A percentile compares a stretch with the other conserved stretches of the same genome.
Conservation (phyloP, 2,888 invertebrate species). For the Drosophila pseudotakahashii region DNA sequence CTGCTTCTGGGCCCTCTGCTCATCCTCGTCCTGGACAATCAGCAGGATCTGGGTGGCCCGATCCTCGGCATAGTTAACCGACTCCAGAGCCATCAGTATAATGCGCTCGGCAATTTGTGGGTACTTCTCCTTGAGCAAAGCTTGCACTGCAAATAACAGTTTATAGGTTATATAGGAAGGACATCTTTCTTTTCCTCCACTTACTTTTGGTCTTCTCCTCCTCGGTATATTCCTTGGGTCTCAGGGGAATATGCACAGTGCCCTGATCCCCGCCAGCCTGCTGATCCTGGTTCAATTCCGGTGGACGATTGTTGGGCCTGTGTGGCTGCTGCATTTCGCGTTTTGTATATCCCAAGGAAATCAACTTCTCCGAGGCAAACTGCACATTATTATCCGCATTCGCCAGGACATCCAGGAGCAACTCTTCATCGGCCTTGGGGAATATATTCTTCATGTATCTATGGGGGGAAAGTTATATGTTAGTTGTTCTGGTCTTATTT, state of each 20-base stretch:
- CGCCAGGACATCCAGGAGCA: constrained; percentile 92
- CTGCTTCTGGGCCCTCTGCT: constrained; percentile 77
- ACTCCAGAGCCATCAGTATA: constrained; percentile 93
- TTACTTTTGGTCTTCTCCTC: constrained; percentile 89
- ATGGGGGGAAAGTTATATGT: neutral
- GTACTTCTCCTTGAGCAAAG: constrained; percentile 89
- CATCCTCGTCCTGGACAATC: constrained; percentile 88
- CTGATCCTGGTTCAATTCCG: constrained; percentile 57
- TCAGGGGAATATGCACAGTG: constrained; percentile 81
- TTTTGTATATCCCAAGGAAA: constrained; percentile 92
- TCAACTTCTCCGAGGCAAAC: constrained; percentile 92
- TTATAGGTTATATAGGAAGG: neutral
- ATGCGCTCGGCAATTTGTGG: constrained; percentile 91
- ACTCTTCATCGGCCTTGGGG: constrained; percentile 94
- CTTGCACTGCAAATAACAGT: constrained; percentile 86
- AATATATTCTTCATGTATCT: constrained; percentile 96
- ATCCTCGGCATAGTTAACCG: constrained; percentile 93
- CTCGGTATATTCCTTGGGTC: constrained; percentile 88
- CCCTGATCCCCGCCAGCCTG: constrained; percentile 61
- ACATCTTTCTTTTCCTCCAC: neutral
- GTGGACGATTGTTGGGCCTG: constrained; percentile 85
- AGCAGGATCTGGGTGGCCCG: constrained; percentile 91
- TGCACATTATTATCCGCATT: constrained; percentile 96
- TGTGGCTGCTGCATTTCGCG: constrained; percentile 89
- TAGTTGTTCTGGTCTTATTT: neutral